A percentile compares a stretch with the other conserved stretches of the same genome.
phyloP scores from a whole-genome alignment of 1,140 invertebrate species.

The Seison nebaliae region DNA sequence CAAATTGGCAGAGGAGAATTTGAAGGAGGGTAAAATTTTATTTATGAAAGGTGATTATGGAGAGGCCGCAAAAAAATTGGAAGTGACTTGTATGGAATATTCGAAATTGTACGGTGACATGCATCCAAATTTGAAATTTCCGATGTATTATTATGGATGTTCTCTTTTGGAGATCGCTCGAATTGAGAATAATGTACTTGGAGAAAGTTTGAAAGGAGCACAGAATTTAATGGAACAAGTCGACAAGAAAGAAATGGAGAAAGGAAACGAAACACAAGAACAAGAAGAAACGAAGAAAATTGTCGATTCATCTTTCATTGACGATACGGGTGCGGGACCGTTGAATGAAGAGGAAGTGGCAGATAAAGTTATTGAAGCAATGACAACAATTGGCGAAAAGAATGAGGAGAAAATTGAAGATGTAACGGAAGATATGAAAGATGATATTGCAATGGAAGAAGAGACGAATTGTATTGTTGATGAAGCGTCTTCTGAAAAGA shows the following conservation, averaged over 20 bases:
- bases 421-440: conserved; percentile 2
- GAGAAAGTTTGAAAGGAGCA: conserved; percentile 39
- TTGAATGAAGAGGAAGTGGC: background rate
- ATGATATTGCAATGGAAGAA: too few relatives aligned
- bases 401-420: conserved; percentile 1
- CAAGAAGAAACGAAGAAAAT: background rate
- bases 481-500: conserved; percentile 17
- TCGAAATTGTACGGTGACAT: too few relatives aligned
- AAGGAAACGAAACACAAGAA: background rate
- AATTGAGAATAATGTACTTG: conserved; percentile 49
- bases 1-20: too few relatives aligned
- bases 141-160: conserved; percentile 44
- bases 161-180: conserved; percentile 49
- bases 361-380: conserved; percentile 18
- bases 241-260: conserved; percentile 9
- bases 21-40: too few relatives aligned
- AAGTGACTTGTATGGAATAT: too few relatives aligned
- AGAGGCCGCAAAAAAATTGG: too few relatives aligned
- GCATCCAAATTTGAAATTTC: too few relatives aligned
- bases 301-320: background rate
- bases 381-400: conserved; percentile 14
- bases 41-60: too few relatives aligned
- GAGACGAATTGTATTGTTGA: conserved; percentile 7
- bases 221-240: conserved; percentile 16
- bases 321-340: background rate